phyloP scores from a whole-genome alignment of 2,888 invertebrate genomes.

The Boloria selene region DNA sequence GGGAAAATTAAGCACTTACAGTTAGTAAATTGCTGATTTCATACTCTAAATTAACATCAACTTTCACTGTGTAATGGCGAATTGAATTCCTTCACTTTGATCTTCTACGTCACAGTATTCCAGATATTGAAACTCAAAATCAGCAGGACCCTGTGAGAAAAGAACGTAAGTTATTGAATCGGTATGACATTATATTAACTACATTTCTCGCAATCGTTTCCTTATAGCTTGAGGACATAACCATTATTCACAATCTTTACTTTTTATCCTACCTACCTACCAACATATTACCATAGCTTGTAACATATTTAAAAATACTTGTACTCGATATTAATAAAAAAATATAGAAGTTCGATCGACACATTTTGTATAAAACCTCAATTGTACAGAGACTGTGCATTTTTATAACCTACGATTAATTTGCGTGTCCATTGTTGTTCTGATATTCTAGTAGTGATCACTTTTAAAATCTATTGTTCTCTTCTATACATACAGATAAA shows the following conservation, averaged over 20 bases:
- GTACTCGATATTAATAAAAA: too few species aligned
- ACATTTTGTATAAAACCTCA: neutral
- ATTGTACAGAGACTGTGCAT: neutral
- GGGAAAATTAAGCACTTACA: slow-evolving; percentile 1
- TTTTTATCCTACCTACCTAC: neutral
- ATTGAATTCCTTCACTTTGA: neutral
- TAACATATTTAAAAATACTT: too few species aligned
- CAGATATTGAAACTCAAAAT: neutral
- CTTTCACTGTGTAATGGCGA: slow-evolving; percentile 3
- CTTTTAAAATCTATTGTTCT: neutral
- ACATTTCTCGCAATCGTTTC: neutral
- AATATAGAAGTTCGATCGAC: too few species aligned
- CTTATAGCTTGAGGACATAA: too few species aligned
- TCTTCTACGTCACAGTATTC: neutral
- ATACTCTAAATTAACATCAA: neutral
- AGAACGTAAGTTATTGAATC: neutral
- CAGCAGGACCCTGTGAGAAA: slow-evolving; percentile 1
- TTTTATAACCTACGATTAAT: neutral
- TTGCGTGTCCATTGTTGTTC: neutral
- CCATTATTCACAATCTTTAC: too few species aligned
- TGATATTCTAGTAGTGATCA: neutral
- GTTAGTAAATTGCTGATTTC: neutral
- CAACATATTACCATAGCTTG: neutral
- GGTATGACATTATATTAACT: neutral
- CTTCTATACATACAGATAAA: neutral